Evolutionary conservation across 2,888 invertebrate genomes (phyloP).

Genomic region (Branchellion lobata): DNA sequence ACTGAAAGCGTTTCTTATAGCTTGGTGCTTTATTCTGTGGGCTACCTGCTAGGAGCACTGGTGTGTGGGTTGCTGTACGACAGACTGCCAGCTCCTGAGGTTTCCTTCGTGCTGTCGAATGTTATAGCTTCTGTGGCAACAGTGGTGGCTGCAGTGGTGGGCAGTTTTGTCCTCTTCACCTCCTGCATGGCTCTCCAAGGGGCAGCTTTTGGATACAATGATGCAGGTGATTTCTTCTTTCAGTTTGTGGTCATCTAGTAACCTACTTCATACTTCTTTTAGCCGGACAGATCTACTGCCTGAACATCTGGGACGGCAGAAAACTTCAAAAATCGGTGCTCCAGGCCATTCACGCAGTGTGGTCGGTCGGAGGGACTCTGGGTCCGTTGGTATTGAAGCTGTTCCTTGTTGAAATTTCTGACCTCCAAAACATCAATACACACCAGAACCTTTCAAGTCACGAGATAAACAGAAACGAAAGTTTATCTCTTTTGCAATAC

Average conservation of each 20-base stretch:
- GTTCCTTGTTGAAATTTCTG: slow-evolving; percentile 47
- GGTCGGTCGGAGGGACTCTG: slow-evolving; percentile 47
- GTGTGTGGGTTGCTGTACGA: slow-evolving; percentile 46
- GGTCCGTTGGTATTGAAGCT: slow-evolving; percentile 46
- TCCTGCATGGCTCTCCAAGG: slow-evolving; percentile 36
- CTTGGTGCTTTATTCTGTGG: slow-evolving; percentile 26
- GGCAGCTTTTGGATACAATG: slow-evolving; percentile 39
- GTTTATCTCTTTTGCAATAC: neutral
- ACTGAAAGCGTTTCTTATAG: slow-evolving; percentile 34
- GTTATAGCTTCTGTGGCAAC: neutral
- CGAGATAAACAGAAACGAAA: neutral
- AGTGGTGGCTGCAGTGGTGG: slow-evolving; percentile 15
- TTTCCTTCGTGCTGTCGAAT: slow-evolving; percentile 27
- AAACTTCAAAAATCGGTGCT: slow-evolving; percentile 39
- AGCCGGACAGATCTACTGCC: slow-evolving; percentile 49
- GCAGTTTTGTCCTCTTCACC: slow-evolving; percentile 28
- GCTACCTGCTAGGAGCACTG: slow-evolving; percentile 45
- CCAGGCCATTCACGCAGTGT: slow-evolving; percentile 46
- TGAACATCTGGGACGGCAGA: slow-evolving; percentile 44
- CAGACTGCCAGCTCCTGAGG: slow-evolving; percentile 37
- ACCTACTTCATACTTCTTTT: slow-evolving; percentile 13
- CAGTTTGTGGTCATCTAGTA: neutral
- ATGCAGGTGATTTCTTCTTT: slow-evolving; percentile 47
- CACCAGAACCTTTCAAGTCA: neutral
- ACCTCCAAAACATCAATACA: neutral